phyloP scores from a whole-genome alignment of 2,888 invertebrate genomes.

The Meghimatium bilineatum region DNA sequence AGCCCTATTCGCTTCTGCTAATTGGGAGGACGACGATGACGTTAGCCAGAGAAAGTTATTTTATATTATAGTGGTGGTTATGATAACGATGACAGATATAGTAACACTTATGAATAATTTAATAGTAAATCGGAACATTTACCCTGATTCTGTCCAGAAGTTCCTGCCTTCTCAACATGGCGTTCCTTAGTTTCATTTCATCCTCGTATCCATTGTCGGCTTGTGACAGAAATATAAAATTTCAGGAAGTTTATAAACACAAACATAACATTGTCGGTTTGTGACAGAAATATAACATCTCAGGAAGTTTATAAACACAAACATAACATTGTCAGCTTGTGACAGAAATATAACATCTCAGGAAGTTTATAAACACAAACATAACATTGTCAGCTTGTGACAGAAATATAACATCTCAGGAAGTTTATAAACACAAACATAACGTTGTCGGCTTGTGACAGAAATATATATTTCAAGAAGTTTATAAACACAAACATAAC shows the following conservation, averaged over 20 bases:
- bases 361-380: not conserved
- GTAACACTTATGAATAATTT: not conserved
- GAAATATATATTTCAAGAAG: too few species aligned
- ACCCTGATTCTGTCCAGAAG: constrained; percentile 64
- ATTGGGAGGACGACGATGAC: too few species aligned
- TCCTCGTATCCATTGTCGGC: constrained; percentile 64
- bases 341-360: not conserved
- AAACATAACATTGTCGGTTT: constrained; percentile 57
- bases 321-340: constrained; percentile 57
- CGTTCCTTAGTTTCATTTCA: constrained; percentile 68
- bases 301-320: not conserved
- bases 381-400: constrained; percentile 56
- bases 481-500: too few species aligned
- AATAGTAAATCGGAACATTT: not conserved
- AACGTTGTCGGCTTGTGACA: too few species aligned
- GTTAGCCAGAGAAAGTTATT: too few species aligned
- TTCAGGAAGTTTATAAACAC: not conserved
- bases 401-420: not conserved
- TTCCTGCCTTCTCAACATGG: constrained; percentile 68
- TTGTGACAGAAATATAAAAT: not conserved
- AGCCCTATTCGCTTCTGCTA: too few species aligned
- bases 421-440: not conserved
- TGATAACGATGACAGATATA: not conserved
- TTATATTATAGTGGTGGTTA: not conserved
- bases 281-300: not conserved